Percentiles rank a stretch among this genome's conserved stretches.
phyloP scores from a whole-genome alignment of 2,888 invertebrate species.

The Mamestra brassicae region DNA sequence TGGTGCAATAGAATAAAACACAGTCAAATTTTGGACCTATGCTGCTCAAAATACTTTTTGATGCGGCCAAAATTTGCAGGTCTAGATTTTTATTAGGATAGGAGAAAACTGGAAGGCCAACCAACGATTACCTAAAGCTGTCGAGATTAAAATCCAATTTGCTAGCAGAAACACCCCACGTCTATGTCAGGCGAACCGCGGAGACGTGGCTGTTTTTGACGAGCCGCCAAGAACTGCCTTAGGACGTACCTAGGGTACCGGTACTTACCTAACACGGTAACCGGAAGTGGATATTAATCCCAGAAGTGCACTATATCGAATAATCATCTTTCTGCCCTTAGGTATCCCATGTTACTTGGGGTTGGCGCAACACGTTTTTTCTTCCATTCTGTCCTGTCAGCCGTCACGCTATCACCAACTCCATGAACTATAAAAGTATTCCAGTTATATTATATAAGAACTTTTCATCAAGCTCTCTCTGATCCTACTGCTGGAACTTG shows the following conservation, averaged over 20 bases:
- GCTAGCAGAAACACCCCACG: constrained; percentile 1
- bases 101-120: constrained; percentile 9
- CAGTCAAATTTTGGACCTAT: not conserved
- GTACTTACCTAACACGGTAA: not conserved
- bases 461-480: no score
- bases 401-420: no score
- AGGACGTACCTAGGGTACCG: not conserved
- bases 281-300: not conserved
- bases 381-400: no score
- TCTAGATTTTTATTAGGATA: constrained; percentile 32
- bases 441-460: no score
- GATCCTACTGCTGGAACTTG: no score
- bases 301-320: not conserved
- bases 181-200: not conserved
- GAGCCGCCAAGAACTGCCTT: not conserved
- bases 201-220: constrained; percentile 11
- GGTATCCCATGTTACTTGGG: no score
- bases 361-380: no score
- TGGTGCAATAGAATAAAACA: no score
- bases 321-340: no score
- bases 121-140: constrained; percentile 8
- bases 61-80: not conserved
- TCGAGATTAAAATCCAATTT: constrained; percentile 44
- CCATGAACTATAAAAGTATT: no score
- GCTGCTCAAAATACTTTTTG: no score